These are phyloP conservation scores for Papilio dardanus DNA, from an alignment of 1,140 invertebrate species.

Conservation along the genomic window DNA sequence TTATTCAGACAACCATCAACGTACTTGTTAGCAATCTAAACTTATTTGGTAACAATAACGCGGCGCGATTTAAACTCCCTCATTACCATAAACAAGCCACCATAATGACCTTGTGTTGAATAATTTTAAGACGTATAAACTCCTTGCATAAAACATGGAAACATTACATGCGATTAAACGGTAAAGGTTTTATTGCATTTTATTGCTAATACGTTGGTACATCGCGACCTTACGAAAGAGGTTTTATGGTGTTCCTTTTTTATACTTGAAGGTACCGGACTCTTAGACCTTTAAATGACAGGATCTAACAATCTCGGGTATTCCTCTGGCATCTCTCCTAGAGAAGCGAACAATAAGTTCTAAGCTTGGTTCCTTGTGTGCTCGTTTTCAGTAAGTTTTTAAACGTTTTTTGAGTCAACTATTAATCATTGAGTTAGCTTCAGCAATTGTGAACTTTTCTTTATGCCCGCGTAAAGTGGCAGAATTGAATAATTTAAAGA, in stretches of 20 bases:
- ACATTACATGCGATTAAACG: conserved; percentile 32
- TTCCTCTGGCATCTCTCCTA: no score
- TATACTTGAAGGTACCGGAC: not conserved
- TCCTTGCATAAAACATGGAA: conserved; percentile 29
- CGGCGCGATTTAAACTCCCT: conserved; percentile 16
- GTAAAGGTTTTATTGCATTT: conserved; percentile 31
- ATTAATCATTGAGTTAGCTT: no score
- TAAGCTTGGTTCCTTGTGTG: no score
- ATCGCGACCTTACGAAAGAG: conserved; percentile 24
- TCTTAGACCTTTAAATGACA: no score
- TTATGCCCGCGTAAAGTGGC: no score
- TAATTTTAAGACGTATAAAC: conserved; percentile 28
- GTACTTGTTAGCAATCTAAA: conserved; percentile 14
- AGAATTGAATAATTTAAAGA: no score
- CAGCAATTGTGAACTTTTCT: no score
- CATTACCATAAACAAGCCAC: conserved; percentile 31
- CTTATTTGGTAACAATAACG: conserved; percentile 23
- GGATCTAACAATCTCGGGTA: no score
- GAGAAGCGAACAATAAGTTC: no score
- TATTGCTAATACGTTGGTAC: conserved; percentile 16
- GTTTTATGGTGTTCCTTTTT: conserved; percentile 7
- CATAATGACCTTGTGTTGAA: conserved; percentile 29
- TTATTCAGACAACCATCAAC: not conserved
- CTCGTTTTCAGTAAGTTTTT: no score
- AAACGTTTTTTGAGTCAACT: no score